Conservation (phyloP, 2,888 invertebrate species). For the Patella ulyssiponensis region DNA sequence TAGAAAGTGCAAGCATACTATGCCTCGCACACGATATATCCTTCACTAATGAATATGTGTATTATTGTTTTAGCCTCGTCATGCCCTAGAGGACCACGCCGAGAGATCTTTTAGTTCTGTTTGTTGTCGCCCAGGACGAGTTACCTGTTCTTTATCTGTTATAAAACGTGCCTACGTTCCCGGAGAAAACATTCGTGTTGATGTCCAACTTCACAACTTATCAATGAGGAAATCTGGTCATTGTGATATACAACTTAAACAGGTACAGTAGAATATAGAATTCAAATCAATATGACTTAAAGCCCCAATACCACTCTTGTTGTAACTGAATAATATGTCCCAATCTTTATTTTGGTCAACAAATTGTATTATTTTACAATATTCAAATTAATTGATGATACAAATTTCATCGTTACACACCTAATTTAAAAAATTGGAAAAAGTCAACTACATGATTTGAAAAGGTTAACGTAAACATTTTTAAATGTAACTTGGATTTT, state of each 20-base stretch:
- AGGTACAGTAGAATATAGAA: conserved; percentile 43
- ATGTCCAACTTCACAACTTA: conserved; percentile 63
- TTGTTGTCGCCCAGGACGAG: conserved; percentile 64
- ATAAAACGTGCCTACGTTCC: conserved; percentile 64
- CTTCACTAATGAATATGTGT: neutral
- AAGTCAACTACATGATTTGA: too few species aligned
- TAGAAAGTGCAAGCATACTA: neutral
- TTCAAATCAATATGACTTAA: too few species aligned
- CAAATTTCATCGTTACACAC: too few species aligned
- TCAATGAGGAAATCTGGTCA: conserved; percentile 62
- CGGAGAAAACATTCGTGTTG: conserved; percentile 61
- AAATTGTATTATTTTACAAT: too few species aligned
- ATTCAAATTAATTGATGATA: too few species aligned
- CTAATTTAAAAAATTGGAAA: too few species aligned
- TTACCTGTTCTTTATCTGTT: conserved; percentile 63
- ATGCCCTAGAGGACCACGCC: conserved; percentile 62
- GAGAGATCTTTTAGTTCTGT: conserved; percentile 60
- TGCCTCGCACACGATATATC: neutral
- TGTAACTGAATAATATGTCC: too few species aligned
- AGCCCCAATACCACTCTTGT: too few species aligned
- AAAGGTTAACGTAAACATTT: too few species aligned
- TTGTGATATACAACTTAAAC: conserved; percentile 61
- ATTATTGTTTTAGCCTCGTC: conserved; percentile 42
- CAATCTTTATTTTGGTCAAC: too few species aligned
- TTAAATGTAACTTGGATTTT: too few species aligned